phyloP scores from a whole-genome alignment of 1,140 invertebrate genomes.

The Ceratoteleas bidentatus region DNA sequence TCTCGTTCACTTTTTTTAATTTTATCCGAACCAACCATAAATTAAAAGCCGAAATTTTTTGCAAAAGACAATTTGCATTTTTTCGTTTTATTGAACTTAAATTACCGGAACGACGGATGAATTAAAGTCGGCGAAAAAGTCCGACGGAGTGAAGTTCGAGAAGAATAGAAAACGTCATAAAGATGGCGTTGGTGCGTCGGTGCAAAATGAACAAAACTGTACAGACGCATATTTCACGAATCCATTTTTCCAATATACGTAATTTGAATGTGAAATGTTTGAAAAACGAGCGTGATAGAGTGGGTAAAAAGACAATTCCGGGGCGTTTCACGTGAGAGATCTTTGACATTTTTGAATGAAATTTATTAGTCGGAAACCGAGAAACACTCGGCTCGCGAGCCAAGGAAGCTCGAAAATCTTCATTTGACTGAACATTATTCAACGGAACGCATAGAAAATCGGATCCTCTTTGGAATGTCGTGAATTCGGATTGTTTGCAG shows the following conservation, averaged over 20 bases:
- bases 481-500: conserved; percentile 56
- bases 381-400: conserved; percentile 46
- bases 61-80: too few species aligned
- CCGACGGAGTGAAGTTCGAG: too few species aligned
- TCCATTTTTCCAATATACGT: conserved; percentile 29
- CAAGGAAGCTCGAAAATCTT: conserved; percentile 57
- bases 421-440: conserved; percentile 57
- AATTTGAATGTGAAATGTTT: conserved; percentile 50
- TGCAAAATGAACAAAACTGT: conserved; percentile 16
- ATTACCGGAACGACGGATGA: too few species aligned
- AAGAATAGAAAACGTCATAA: too few species aligned
- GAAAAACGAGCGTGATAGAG: conserved; percentile 24
- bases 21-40: too few species aligned
- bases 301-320: conserved; percentile 18
- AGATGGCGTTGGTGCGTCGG: too few species aligned
- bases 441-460: conserved; percentile 50
- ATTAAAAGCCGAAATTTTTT: too few species aligned
- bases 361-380: conserved; percentile 57
- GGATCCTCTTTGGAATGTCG: conserved; percentile 58
- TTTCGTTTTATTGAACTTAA: too few species aligned
- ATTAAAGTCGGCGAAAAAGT: too few species aligned
- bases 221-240: conserved; percentile 18
- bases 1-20: background rate
- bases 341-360: conserved; percentile 47
- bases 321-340: conserved; percentile 48